A percentile compares a stretch with the other conserved stretches of the same genome.
phyloP scores from a whole-genome alignment of 1,140 invertebrate genomes.

The Argopecten irradians region DNA sequence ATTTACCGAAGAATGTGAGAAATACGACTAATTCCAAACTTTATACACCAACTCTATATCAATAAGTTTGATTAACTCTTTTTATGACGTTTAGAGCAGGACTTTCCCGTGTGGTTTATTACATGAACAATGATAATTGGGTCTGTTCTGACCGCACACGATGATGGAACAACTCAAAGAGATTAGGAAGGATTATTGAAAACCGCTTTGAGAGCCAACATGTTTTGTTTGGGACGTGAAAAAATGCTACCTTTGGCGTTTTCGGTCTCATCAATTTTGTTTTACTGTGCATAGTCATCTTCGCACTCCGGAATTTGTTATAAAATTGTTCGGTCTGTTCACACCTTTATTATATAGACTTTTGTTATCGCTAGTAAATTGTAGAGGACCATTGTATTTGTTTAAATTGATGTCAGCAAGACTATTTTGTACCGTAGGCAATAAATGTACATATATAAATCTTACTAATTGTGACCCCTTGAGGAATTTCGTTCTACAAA shows the following conservation, averaged over 20 bases:
- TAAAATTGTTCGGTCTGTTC: neutral
- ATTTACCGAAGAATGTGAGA: neutral
- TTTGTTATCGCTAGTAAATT: neutral
- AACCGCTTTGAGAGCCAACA: neutral
- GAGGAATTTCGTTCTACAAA: neutral
- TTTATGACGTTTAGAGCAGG: neutral
- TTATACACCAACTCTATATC: neutral
- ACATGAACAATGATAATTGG: neutral
- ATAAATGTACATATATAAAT: neutral
- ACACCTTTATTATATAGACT: neutral
- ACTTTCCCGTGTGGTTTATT: neutral
- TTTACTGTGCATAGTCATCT: neutral
- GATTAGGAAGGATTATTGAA: neutral
- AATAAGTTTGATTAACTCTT: conserved; percentile 8
- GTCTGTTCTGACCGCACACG: neutral
- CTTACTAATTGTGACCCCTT: neutral
- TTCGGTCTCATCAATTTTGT: neutral
- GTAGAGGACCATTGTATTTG: neutral
- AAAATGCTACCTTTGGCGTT: conserved; percentile 4
- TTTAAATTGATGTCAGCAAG: neutral
- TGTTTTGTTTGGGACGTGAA: neutral
- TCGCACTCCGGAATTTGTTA: neutral
- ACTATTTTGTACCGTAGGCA: neutral
- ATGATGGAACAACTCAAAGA: neutral
- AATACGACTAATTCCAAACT: neutral